Percentiles rank a stretch among this genome's conserved stretches.
phyloP scores from a whole-genome alignment of 92 coral and sea anemone species.

The Epizoanthus scotinus region DNA sequence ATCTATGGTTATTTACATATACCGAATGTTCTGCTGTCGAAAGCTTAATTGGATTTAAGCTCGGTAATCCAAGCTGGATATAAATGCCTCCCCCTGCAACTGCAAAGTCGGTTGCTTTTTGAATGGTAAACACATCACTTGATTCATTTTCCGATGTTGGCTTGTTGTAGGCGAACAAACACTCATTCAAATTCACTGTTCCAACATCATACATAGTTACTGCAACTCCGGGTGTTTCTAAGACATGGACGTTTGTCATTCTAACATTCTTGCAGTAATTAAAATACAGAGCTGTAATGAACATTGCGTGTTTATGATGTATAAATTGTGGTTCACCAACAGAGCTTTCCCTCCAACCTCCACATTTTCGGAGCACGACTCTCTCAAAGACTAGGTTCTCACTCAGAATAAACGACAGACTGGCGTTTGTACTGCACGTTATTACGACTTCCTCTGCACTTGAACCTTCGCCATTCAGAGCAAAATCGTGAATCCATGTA shows the following conservation, averaged over 20 bases:
- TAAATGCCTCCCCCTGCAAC: conserved; percentile 60
- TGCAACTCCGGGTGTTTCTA: conserved; percentile 57
- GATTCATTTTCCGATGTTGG: neutral
- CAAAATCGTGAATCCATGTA: conserved; percentile 48
- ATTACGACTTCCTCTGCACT: conserved; percentile 45
- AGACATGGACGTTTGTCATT: conserved; percentile 42
- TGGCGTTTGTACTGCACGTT: conserved; percentile 41
- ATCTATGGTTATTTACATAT: conserved; percentile 36
- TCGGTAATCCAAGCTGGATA: conserved; percentile 25
- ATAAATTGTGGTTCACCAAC: conserved; percentile 34
- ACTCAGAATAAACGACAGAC: conserved; percentile 54
- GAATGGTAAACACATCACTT: neutral
- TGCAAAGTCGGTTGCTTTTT: conserved; percentile 27
- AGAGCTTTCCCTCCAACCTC: conserved; percentile 45
- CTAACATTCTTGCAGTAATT: conserved; percentile 74
- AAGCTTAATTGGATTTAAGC: conserved; percentile 33
- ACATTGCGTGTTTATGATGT: conserved; percentile 52
- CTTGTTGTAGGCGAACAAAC: conserved; percentile 50
- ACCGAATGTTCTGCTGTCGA: conserved; percentile 21
- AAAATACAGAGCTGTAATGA: conserved; percentile 70
- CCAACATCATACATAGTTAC: conserved; percentile 57
- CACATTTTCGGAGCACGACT: conserved; percentile 40
- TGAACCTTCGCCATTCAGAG: conserved; percentile 46
- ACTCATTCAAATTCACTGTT: conserved; percentile 36
- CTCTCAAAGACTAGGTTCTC: conserved; percentile 39